Conservation (phyloP, 2,113 vertebrate genomes). For the Paramormyrops kingsleyae region DNA sequence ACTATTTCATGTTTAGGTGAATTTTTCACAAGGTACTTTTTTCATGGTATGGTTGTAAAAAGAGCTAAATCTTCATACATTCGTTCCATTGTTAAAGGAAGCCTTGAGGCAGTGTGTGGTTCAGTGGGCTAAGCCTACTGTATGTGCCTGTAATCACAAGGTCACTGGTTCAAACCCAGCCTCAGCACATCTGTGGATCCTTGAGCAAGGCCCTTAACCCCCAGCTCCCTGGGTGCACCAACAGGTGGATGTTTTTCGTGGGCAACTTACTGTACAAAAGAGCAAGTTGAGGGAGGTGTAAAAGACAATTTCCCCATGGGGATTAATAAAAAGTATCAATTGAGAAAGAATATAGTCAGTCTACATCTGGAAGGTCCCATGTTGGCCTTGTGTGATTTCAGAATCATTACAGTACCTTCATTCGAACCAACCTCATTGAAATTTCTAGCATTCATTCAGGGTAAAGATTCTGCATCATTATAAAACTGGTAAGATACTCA, state of each 20-base stretch:
- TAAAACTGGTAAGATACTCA: neutral
- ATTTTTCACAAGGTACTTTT: neutral
- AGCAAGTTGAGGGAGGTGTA: too few species aligned
- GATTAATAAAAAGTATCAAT: too few species aligned
- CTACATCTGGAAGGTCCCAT: neutral
- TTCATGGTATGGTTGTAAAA: neutral
- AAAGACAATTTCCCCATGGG: too few species aligned
- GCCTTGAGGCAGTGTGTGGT: neutral
- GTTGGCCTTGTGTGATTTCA: neutral
- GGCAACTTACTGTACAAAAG: too few species aligned
- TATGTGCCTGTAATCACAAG: too few species aligned
- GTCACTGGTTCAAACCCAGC: too few species aligned
- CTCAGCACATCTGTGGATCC: too few species aligned
- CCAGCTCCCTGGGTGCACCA: too few species aligned
- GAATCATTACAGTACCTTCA: neutral
- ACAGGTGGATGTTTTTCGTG: too few species aligned
- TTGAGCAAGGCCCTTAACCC: too few species aligned
- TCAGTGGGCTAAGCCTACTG: too few species aligned
- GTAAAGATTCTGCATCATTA: neutral
- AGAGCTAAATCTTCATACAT: neutral
- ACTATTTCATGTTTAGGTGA: neutral
- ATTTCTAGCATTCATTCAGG: neutral
- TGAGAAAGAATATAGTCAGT: neutral
- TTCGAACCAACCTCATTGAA: neutral
- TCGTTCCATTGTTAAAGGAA: neutral